These are phyloP conservation scores for Oryctolagus cuniculus DNA, from an alignment of 2,113 vertebrate genomes.

Conservation along the genomic window mOryCun1.1 NC_091436.1:166739001-166739500, in stretches of 20 bases:
- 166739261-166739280: background rate
- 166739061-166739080: no score
- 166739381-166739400: background rate
- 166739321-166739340: accelerated
- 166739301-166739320: background rate
- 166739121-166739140: no score
- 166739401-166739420: background rate
- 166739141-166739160: no score
- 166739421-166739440: accelerated
- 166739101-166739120: no score
- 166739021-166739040: no score
- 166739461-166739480: no score
- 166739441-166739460: background rate
- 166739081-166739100: no score
- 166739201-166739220: background rate
- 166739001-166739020: no score
- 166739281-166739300: background rate
- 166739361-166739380: background rate
- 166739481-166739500: background rate
- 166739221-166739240: background rate
- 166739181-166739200: no score
- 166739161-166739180: no score
- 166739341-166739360: background rate
- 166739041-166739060: no score
- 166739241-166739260: no score